Conservation (phyloP, 2,888 invertebrate species). For the Temnothorax ravouxi region DNA sequence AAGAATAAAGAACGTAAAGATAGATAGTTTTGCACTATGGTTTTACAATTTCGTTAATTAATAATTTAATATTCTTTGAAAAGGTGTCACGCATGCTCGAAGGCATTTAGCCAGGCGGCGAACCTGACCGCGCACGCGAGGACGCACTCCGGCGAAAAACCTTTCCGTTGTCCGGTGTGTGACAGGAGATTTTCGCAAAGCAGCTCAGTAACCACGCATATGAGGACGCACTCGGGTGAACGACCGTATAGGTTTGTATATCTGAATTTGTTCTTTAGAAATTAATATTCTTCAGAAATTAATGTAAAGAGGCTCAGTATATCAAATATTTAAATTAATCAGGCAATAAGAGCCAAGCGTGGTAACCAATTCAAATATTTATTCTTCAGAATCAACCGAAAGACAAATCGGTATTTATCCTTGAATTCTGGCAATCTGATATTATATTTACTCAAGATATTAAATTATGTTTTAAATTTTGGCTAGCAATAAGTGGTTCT, state of each 20-base stretch:
- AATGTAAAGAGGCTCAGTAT: too few species aligned
- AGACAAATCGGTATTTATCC: neutral
- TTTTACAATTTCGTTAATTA: neutral
- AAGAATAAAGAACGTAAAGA: too few species aligned
- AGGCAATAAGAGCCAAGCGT: too few species aligned
- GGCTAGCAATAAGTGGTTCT: neutral
- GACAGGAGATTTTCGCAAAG: conserved; percentile 98
- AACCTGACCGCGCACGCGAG: conserved; percentile 99
- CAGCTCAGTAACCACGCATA: conserved; percentile 98
- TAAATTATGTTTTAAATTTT: neutral
- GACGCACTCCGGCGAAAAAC: conserved; percentile 99
- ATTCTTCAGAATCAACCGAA: neutral
- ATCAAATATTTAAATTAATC: too few species aligned
- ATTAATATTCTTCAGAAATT: too few species aligned
- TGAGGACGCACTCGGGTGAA: conserved; percentile 99
- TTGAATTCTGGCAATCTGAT: neutral
- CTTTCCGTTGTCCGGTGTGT: conserved; percentile 98
- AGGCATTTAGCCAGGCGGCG: conserved; percentile 99
- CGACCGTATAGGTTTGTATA: conserved; percentile 92
- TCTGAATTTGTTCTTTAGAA: neutral
- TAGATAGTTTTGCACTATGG: too few species aligned
- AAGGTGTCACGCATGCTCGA: conserved; percentile 96
- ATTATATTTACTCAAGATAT: neutral
- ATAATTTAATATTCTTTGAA: conserved; percentile 14
- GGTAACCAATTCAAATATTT: too few species aligned